Percentiles rank a stretch among this genome's conserved stretches.
These are phyloP conservation scores for Venturia canescens DNA, from an alignment of 1,140 invertebrate species.

Conservation along the genomic window DNA sequence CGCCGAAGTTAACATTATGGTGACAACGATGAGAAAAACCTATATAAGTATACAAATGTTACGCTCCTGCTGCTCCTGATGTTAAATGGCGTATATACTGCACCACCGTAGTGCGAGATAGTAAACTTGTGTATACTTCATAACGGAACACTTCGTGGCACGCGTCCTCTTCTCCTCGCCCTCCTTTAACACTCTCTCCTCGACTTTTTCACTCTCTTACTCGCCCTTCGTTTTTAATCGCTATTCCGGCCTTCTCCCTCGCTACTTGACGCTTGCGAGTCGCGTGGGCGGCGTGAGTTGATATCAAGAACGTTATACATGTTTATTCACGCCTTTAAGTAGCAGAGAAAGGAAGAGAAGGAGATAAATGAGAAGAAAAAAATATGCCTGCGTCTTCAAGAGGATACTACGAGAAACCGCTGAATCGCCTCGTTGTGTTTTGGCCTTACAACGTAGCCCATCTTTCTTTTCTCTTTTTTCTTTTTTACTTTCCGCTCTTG, in stretches of 20 bases:
- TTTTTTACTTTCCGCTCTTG: conserved; percentile 41
- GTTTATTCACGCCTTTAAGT: conserved; percentile 57
- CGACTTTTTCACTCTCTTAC: not conserved
- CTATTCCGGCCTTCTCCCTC: not conserved
- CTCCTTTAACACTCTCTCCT: not conserved
- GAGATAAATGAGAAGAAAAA: conserved; percentile 31
- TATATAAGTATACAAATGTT: not conserved
- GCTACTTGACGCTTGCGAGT: conserved; percentile 57
- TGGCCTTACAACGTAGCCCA: not conserved
- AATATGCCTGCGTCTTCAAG: conserved; percentile 42
- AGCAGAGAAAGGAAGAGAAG: conserved; percentile 28
- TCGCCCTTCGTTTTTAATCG: conserved; percentile 26
- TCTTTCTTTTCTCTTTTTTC: conserved; percentile 15
- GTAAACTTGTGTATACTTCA: conserved; percentile 15
- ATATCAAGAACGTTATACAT: conserved; percentile 50
- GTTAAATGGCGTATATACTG: not conserved
- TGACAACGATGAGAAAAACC: not conserved
- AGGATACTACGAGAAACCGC: conserved; percentile 22
- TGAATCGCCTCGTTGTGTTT: conserved; percentile 63
- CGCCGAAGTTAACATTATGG: not conserved
- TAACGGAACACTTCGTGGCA: conserved; percentile 31
- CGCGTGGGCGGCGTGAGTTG: conserved; percentile 55
- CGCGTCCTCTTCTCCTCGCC: conserved; percentile 2
- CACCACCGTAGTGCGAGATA: conserved; percentile 6
- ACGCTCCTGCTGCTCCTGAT: conserved; percentile 2